Base-by-base conservation (phyloP, 2,888 invertebrate genomes). In the Platynereis dumerilii region DNA sequence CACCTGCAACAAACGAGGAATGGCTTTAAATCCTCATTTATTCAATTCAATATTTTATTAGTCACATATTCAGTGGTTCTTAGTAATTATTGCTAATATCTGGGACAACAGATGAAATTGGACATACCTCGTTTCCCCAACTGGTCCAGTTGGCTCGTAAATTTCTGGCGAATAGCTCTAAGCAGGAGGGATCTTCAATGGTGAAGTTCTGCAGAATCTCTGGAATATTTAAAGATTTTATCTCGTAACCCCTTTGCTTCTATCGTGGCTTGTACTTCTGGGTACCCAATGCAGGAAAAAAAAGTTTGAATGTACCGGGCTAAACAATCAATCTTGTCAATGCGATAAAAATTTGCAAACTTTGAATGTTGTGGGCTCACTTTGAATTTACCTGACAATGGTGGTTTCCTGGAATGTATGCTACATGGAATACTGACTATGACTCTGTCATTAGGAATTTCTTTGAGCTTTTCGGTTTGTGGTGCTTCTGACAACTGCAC, bases 371-470 rank as follows among this genome's bases (percentile, higher is more conserved):
- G n/a, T n/a, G n/a, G n/a, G n/a, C n/a, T n/a, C n/a, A n/a, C n/a
- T n/a, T n/a, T n/a, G n/a, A n/a, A 66, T 67, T 86, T 87, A 89
- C 91, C 90, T 73, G 87, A 78, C 62, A 97, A 84, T 0, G 96
- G 95, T 48, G 96, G 96, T 85, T 98, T 98, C 82, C 96, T 94
- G 0, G 97, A 97, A 85, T 97, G 96, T 66, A 96, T 87, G 20
- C 92, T 91, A 85, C 95, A 95, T 0, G 97, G 96, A 26, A 94
- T 87, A 83, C 94, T 94, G 22, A 92, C 84, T 62, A 96, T 81
- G 54, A 93, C 77, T 79, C 88, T 88, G 3, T 87, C 83, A 69
- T 87, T 81, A 53, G 80, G 83, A 26, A 77, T 55, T 48, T n/a
- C 7, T 48, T 22, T n/a, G 34, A 12, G 12, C 34, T 7, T 5